A percentile compares a stretch with the other conserved stretches of the same genome.
Conservation (phyloP, 1,140 invertebrate genomes). For the Lucilia sericata region DNA sequence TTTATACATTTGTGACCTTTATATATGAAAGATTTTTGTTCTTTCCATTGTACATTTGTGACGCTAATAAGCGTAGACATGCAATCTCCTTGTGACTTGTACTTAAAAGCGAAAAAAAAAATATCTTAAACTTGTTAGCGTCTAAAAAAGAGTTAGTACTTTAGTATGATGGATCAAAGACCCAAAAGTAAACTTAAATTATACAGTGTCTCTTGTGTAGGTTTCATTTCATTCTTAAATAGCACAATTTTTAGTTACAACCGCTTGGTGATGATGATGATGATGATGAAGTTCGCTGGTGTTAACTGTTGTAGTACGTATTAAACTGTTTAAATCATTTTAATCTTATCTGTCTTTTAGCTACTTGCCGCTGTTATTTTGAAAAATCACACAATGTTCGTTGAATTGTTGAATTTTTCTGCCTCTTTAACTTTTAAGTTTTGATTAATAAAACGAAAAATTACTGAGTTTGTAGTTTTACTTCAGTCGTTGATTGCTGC, state of each 20-base stretch:
- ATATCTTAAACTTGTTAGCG: no score
- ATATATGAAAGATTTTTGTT: conserved; percentile 3
- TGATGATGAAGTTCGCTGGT: not conserved
- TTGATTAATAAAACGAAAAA: not conserved
- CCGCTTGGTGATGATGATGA: not conserved
- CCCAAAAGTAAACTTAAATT: not conserved
- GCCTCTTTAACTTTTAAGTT: conserved; percentile 14
- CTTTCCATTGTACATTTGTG: conserved; percentile 37
- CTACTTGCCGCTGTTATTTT: not conserved
- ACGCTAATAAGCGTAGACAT: conserved; percentile 42
- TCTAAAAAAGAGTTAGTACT: no score
- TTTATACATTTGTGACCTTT: conserved; percentile 37
- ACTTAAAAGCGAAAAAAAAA: no score
- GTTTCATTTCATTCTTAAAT: not conserved
- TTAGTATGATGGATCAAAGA: no score
- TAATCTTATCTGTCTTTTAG: conserved; percentile 37
- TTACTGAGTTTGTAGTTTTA: not conserved
- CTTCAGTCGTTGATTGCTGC: not conserved
- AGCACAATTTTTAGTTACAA: not conserved
- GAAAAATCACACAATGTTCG: not conserved
- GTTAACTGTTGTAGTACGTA: conserved; percentile 38
- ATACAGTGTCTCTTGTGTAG: not conserved
- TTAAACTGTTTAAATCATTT: conserved; percentile 33
- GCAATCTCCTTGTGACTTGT: conserved; percentile 22
- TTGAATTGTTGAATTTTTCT: conserved; percentile 9